These are phyloP conservation scores for Trogon surrucura DNA, from an alignment of 2,113 vertebrate genomes.

Conservation along the genomic window DNA sequence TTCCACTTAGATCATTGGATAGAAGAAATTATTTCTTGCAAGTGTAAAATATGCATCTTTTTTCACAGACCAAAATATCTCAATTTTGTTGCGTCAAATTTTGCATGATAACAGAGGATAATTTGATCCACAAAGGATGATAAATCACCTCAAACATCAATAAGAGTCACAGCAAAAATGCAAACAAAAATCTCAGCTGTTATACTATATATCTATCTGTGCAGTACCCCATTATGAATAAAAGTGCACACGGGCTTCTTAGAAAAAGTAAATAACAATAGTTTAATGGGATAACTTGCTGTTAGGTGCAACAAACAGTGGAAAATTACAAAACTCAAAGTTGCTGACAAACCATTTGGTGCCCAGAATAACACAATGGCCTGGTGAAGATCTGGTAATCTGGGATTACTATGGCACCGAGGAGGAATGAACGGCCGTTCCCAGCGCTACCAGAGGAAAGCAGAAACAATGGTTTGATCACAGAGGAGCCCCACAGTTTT, in stretches of 20 bases:
- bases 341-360: too few relatives aligned
- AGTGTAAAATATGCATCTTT: not conserved
- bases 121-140: not conserved
- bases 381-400: too few relatives aligned
- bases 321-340: too few relatives aligned
- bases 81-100: not conserved
- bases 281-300: not conserved
- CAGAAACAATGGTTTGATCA: too few relatives aligned
- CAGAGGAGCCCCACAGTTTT: too few relatives aligned
- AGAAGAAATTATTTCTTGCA: not conserved
- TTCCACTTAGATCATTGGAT: not conserved
- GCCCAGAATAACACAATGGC: too few relatives aligned
- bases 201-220: not conserved
- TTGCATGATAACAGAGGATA: not conserved
- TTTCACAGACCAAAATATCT: not conserved
- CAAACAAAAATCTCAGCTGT: not conserved
- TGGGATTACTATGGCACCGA: too few relatives aligned
- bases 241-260: not conserved
- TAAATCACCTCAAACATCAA: not conserved
- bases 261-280: not conserved
- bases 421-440: too few relatives aligned
- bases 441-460: too few relatives aligned
- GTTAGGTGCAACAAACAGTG: too few relatives aligned
- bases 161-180: not conserved
- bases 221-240: not conserved